Evolutionary conservation across 2,113 vertebrate genomes (phyloP).

Genomic region (Sinocyclocheilus anophthalmus): DNA sequence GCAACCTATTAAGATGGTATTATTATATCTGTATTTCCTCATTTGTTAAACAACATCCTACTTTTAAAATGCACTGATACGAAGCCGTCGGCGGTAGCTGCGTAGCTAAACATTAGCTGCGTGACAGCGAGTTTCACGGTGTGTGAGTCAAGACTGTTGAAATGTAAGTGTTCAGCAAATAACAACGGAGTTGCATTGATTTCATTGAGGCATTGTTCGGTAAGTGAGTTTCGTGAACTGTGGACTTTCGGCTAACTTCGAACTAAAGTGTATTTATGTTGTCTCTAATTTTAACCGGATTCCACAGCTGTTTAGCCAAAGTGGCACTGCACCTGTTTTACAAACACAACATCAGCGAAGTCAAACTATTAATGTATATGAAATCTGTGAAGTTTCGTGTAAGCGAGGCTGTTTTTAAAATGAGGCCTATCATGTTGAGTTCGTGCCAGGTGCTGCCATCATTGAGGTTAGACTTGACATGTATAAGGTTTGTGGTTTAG

Average conservation of each 20-base stretch:
- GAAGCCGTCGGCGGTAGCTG: background rate
- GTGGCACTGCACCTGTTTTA: background rate
- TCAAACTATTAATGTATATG: background rate
- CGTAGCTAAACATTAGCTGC: constrained; percentile 20
- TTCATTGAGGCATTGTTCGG: background rate
- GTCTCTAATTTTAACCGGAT: background rate
- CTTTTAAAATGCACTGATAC: background rate
- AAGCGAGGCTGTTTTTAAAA: background rate
- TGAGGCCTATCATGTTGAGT: constrained; percentile 1
- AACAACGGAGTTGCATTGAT: background rate
- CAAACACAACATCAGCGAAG: background rate
- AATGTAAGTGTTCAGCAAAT: background rate
- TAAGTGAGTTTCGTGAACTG: background rate
- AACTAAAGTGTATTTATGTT: background rate
- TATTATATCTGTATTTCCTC: background rate
- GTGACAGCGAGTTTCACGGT: background rate
- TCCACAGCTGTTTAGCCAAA: background rate
- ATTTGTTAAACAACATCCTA: background rate
- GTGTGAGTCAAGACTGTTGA: too few species aligned
- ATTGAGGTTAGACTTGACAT: background rate
- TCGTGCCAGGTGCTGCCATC: constrained; percentile 14
- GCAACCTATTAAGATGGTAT: background rate
- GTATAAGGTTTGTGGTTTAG: background rate
- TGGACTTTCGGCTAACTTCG: too few species aligned
- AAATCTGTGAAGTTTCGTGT: too few species aligned